Evolutionary conservation across 2,113 vertebrate species (phyloP).

Genomic region (Callaeas wilsoni): DNA sequence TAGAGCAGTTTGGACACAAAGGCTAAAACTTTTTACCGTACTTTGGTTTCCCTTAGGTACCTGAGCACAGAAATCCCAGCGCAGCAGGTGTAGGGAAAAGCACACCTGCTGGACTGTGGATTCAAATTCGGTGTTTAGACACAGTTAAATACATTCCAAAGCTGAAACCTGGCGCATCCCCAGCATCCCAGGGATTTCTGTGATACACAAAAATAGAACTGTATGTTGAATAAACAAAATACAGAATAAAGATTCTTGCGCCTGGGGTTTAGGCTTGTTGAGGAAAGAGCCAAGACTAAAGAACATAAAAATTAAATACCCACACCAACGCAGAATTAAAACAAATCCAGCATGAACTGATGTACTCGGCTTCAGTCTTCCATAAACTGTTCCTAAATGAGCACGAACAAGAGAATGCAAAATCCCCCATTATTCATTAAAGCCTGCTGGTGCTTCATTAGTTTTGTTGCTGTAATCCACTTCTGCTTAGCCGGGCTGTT

Average conservation of each 20-base stretch:
- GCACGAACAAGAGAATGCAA: not conserved
- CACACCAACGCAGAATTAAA: not conserved
- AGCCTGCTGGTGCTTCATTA: slow-evolving; percentile 36
- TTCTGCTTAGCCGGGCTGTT: slow-evolving; percentile 26
- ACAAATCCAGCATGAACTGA: not conserved
- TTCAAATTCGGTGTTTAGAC: not conserved
- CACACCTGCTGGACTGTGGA: not conserved
- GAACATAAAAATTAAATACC: not conserved
- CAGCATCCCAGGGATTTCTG: not conserved
- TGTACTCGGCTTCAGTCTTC: not conserved
- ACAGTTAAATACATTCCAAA: not conserved
- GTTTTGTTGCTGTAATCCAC: slow-evolving; percentile 30
- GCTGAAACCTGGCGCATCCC: not conserved
- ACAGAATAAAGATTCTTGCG: not conserved
- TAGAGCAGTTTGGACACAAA: not conserved
- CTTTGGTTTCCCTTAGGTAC: not conserved
- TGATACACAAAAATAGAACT: not conserved
- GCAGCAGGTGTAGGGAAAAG: not conserved
- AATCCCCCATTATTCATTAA: slow-evolving; percentile 28
- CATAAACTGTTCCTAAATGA: not conserved
- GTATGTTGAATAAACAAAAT: not conserved
- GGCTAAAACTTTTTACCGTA: not conserved
- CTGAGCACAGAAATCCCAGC: not conserved
- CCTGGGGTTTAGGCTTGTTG: not conserved
- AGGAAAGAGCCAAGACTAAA: not conserved